Evolutionary conservation across 2,888 invertebrate species (phyloP).

Genomic region (Acrocyrtus sp.): DNA sequence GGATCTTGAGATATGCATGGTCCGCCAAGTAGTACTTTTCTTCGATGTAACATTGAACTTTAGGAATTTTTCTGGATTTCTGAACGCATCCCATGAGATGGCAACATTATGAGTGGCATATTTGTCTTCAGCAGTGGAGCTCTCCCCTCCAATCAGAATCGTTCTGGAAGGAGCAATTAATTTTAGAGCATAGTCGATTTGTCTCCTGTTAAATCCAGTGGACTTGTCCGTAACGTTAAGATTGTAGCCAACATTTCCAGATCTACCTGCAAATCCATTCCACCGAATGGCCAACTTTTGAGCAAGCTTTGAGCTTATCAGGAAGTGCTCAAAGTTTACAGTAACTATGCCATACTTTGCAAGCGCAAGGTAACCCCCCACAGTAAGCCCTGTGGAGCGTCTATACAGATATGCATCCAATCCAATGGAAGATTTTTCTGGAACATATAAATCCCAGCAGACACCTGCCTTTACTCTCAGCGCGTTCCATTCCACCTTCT

Average conservation of each 20-base stretch:
- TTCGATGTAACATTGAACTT: slow-evolving; percentile 52
- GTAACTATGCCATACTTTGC: slow-evolving; percentile 49
- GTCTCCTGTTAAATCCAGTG: slow-evolving; percentile 34
- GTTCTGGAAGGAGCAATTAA: slow-evolving; percentile 64
- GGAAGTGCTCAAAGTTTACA: slow-evolving; percentile 30
- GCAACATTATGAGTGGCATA: slow-evolving; percentile 24
- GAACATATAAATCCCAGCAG: slow-evolving; percentile 64
- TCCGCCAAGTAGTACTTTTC: slow-evolving; percentile 55
- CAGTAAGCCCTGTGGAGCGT: slow-evolving; percentile 22
- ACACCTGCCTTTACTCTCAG: slow-evolving; percentile 58
- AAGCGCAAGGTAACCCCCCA: slow-evolving; percentile 35
- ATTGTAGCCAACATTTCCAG: slow-evolving; percentile 62
- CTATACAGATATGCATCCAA: slow-evolving; percentile 21
- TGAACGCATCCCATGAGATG: slow-evolving; percentile 64
- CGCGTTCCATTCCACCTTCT: slow-evolving; percentile 44
- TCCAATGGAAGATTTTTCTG: slow-evolving; percentile 59
- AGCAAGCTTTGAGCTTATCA: slow-evolving; percentile 34
- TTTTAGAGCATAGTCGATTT: slow-evolving; percentile 50
- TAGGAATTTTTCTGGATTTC: slow-evolving; percentile 61
- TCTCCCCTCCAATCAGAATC: slow-evolving; percentile 53
- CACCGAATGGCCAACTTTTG: slow-evolving; percentile 33
- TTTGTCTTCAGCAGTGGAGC: slow-evolving; percentile 28
- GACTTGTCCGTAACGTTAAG: slow-evolving; percentile 52
- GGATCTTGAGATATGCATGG: slow-evolving; percentile 23
- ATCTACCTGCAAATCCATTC: slow-evolving; percentile 19